Evolutionary conservation across 2,888 invertebrate genomes (phyloP).

Genomic region (Athripsodes cinereus): DNA sequence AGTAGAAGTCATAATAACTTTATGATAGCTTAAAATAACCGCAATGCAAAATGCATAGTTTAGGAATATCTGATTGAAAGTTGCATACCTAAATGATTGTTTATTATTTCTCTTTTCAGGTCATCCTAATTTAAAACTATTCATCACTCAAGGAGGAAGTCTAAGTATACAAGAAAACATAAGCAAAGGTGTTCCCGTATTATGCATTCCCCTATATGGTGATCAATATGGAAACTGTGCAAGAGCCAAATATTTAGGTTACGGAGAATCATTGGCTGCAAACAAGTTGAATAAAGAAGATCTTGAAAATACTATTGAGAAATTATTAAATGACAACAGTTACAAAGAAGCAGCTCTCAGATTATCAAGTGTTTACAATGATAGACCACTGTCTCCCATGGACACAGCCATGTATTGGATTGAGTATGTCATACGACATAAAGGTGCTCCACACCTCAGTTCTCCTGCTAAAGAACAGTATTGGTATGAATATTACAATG

Average conservation of each 20-base stretch:
- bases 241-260: slow-evolving; percentile 36
- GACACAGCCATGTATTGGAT: slow-evolving; percentile 57
- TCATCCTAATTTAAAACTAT: slow-evolving; percentile 37
- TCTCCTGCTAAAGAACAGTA: slow-evolving; percentile 37
- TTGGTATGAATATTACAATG: slow-evolving; percentile 38
- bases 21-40: too few species aligned
- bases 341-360: slow-evolving; percentile 40
- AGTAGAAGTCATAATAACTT: too few species aligned
- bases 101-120: slow-evolving; percentile 30
- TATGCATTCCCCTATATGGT: slow-evolving; percentile 40
- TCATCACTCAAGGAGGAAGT: slow-evolving; percentile 40
- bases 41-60: too few species aligned
- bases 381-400: slow-evolving; percentile 50
- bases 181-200: slow-evolving; percentile 37
- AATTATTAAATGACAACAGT: slow-evolving; percentile 34
- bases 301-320: slow-evolving; percentile 34
- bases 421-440: slow-evolving; percentile 48
- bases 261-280: slow-evolving; percentile 35
- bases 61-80: neutral
- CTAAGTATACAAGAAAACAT: slow-evolving; percentile 41
- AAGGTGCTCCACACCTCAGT: slow-evolving; percentile 38
- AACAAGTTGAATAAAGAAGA: slow-evolving; percentile 34
- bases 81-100: neutral
- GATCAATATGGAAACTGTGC: slow-evolving; percentile 39
- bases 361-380: slow-evolving; percentile 45